A percentile compares a stretch with the other conserved stretches of the same genome.
phyloP scores from a whole-genome alignment of 2,797 vertebrate genomes.

The Enteromius radiatus region DNA sequence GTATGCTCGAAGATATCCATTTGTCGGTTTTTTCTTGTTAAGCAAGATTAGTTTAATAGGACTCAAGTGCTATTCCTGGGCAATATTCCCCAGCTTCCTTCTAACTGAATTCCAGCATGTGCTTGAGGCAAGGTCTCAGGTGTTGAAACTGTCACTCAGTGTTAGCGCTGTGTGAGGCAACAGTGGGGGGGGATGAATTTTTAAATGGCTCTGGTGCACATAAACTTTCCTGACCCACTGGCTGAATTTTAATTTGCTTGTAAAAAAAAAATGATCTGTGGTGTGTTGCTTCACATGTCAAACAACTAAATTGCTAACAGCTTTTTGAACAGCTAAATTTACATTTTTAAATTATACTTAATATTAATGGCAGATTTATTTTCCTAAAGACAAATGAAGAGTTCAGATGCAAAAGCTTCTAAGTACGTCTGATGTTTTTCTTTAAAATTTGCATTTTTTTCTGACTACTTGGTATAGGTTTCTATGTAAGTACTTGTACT shows the following conservation, averaged over 20 bases:
- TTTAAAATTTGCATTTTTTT: too few relatives aligned
- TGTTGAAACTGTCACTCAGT: conserved; percentile 34
- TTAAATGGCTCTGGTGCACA: neutral
- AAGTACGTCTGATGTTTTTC: too few relatives aligned
- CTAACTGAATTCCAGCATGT: conserved; percentile 9
- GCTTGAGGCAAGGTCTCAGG: conserved; percentile 36
- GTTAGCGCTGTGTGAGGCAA: conserved; percentile 7
- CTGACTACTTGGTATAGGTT: too few relatives aligned
- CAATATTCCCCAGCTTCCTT: neutral
- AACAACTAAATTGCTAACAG: neutral
- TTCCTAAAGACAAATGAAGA: too few relatives aligned
- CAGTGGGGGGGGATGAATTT: neutral
- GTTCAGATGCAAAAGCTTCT: too few relatives aligned
- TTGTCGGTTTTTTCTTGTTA: conserved; percentile 15
- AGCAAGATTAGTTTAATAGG: conserved; percentile 24
- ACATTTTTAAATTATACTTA: neutral
- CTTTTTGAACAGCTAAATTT: neutral
- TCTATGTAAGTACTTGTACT: too few relatives aligned
- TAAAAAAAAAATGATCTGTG: neutral
- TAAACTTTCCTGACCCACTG: neutral
- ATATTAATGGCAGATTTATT: neutral
- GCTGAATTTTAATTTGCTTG: neutral
- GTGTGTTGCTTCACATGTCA: neutral
- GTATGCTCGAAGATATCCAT: neutral
- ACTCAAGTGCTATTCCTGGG: conserved; percentile 1